Conservation (phyloP, 1,140 invertebrate species). For the Monochamus saltuarius region DNA sequence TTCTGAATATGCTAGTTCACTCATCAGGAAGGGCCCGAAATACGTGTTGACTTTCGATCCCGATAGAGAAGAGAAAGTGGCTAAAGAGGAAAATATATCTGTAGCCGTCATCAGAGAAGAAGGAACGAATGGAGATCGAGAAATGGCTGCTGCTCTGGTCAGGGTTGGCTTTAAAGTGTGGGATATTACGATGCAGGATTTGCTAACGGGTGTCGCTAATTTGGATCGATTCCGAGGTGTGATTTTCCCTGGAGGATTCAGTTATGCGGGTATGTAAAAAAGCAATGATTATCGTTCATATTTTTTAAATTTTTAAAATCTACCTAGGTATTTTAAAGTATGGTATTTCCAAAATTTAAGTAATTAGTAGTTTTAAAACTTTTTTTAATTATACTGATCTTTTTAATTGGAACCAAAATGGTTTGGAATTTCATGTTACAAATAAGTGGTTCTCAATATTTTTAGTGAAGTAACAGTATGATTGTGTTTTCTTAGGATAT, state of each 20-base stretch:
- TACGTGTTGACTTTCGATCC: conserved; percentile 74
- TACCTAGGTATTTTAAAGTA: too few species aligned
- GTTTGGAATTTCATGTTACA: too few species aligned
- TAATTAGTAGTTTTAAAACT: too few species aligned
- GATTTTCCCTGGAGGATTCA: conserved; percentile 96
- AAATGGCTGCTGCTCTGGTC: conserved; percentile 94
- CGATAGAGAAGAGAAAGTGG: conserved; percentile 49
- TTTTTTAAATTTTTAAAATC: too few species aligned
- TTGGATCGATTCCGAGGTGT: conserved; percentile 84
- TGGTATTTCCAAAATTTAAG: too few species aligned
- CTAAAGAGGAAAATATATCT: conserved; percentile 56
- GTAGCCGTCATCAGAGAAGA: conserved; percentile 95
- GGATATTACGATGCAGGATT: conserved; percentile 91
- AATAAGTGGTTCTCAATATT: too few species aligned
- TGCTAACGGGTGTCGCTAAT: conserved; percentile 67
- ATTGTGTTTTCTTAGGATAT: too few species aligned
- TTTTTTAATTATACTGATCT: too few species aligned
- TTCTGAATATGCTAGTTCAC: conserved; percentile 72
- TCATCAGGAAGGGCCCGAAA: conserved; percentile 53
- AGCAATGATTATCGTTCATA: conserved; percentile 15
- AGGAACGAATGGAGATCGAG: conserved; percentile 94
- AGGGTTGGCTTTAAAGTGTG: conserved; percentile 90
- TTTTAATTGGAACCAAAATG: too few species aligned
- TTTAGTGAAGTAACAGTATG: too few species aligned
- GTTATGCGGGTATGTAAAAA: conserved; percentile 78